Conservation (phyloP, 2,113 vertebrate genomes). For the Beaufortia kweichowensis region DNA sequence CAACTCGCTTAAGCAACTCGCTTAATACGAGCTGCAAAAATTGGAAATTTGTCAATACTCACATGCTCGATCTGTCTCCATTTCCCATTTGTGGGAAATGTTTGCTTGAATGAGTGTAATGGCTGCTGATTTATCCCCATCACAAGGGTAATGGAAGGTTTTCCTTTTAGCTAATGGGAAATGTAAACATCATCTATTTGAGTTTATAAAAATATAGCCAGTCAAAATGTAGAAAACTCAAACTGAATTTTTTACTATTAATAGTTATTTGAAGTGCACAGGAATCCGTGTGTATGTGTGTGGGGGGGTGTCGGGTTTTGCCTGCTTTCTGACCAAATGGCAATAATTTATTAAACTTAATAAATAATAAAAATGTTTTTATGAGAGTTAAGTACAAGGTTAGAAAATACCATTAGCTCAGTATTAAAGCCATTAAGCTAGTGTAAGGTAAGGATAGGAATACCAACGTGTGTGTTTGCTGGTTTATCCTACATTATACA, state of each 20-base stretch:
- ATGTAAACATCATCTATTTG: constrained; percentile 51
- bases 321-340: neutral
- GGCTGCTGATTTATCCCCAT: constrained; percentile 49
- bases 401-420: neutral
- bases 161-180: constrained; percentile 48
- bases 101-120: constrained; percentile 47
- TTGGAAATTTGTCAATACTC: constrained; percentile 39
- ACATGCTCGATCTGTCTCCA: constrained; percentile 43
- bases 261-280: constrained; percentile 25
- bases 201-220: constrained; percentile 37
- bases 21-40: constrained; percentile 33
- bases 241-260: constrained; percentile 19
- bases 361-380: too few relatives aligned
- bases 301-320: neutral
- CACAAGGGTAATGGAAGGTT: constrained; percentile 47
- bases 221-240: constrained; percentile 22
- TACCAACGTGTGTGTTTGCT: too few relatives aligned
- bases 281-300: neutral
- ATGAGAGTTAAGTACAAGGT: neutral
- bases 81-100: constrained; percentile 50
- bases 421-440: neutral
- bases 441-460: too few relatives aligned
- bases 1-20: constrained; percentile 10
- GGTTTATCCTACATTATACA: too few relatives aligned
- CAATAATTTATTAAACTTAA: neutral